Base-by-base conservation (phyloP, 2,797 vertebrate species). In the Anguilla anguilla region DNA sequence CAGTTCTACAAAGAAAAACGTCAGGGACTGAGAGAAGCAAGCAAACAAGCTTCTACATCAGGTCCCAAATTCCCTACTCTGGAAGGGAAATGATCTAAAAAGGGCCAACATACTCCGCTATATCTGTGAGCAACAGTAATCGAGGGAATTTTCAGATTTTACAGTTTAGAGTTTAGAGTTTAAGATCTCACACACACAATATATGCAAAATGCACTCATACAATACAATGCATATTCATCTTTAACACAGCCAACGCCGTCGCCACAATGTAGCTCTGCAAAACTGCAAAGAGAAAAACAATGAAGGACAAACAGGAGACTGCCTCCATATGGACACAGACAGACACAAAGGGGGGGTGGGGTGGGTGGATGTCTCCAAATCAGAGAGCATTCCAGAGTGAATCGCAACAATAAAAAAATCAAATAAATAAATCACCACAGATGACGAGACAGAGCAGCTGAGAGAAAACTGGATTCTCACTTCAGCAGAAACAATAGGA, bases 191-290 rank as follows among this genome's bases (percentile, higher is more conserved):
- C 84, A 61, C 69, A 22, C 79, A 53, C 57, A 25, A 59, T 11
- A 55, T 51, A 51, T 74, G 46, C 74, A 35, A 6, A 6, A 77
- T 7, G 13, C 72, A 77, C 72, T 85, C 67, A 85, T 53, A 57
- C n/a, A 67, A 28, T 28, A 2, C 15, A 67, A 51, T 39, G 22
- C 17, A 39, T 17, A 46, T 51, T 51, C 72, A 79, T 85, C 43
- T 81, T 85, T 84, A 74, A 49, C 82, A 84, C 87, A 87, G 83
- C n/a, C 46, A 84, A 77, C 87, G 74, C 87, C 59, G 31, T 72
- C 53, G 81, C 64, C 46, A 19, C 82, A 55, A 82, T 59, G 64
- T 87, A 84, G 64, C 61, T 84, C 67, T 72, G 17, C 19, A 64
- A 72, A 72, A 83, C 61, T 46, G 64, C 86, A 87, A 82, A 17